These are phyloP conservation scores for Octodonta nipae DNA, from an alignment of 2,888 invertebrate genomes.

Conservation along the genomic window DNA sequence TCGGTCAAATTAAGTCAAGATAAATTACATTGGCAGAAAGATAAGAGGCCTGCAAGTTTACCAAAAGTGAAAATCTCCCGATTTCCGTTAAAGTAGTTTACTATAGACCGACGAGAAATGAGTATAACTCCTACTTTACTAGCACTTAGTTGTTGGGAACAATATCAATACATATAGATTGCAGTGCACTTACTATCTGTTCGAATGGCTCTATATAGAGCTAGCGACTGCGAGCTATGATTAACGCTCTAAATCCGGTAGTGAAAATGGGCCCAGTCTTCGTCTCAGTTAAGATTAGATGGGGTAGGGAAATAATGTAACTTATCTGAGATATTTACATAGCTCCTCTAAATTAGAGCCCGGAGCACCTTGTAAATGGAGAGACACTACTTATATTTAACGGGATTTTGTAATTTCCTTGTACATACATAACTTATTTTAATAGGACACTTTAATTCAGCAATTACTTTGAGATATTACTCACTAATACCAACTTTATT, in stretches of 20 bases:
- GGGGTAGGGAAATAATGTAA: slow-evolving; percentile 26
- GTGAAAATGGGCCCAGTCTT: slow-evolving; percentile 23
- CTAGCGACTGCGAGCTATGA: slow-evolving; percentile 19
- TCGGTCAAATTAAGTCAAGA: too few relatives aligned
- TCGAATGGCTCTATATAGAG: too few relatives aligned
- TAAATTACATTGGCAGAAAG: too few relatives aligned
- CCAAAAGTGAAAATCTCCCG: too few relatives aligned
- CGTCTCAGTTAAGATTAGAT: slow-evolving; percentile 27
- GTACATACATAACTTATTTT: slow-evolving; percentile 24
- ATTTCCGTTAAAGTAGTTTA: too few relatives aligned
- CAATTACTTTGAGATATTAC: slow-evolving; percentile 21
- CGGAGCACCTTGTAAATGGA: slow-evolving; percentile 29
- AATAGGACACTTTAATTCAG: slow-evolving; percentile 22
- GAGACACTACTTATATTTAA: slow-evolving; percentile 25
- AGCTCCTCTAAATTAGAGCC: slow-evolving; percentile 25
- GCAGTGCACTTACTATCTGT: too few relatives aligned
- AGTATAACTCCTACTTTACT: too few relatives aligned
- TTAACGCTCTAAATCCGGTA: slow-evolving; percentile 25
- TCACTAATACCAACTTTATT: slow-evolving; percentile 10
- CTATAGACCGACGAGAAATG: too few relatives aligned
- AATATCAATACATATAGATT: too few relatives aligned
- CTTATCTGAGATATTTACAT: slow-evolving; percentile 30
- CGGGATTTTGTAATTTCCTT: slow-evolving; percentile 23
- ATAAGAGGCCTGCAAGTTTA: too few relatives aligned
- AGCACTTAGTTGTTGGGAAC: too few relatives aligned